phyloP scores from a whole-genome alignment of 2,888 invertebrate genomes.

The Orthosia gothica region DNA sequence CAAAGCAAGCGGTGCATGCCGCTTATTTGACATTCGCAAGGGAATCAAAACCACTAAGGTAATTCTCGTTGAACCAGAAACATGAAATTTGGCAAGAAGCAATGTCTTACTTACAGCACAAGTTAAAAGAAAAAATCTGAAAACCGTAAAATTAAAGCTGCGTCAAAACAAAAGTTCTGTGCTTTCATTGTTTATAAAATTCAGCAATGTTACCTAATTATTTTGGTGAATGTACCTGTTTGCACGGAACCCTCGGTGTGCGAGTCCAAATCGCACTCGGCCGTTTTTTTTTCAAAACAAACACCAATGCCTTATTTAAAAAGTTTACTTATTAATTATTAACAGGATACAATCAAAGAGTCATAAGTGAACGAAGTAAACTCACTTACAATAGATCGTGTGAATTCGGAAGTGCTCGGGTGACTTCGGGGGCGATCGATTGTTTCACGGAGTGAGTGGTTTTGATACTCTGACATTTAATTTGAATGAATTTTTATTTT shows the following conservation, averaged over 20 bases:
- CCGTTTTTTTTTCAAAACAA: neutral
- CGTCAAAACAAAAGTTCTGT: too few relatives aligned
- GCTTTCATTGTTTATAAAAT: too few relatives aligned
- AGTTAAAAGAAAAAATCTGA: too few relatives aligned
- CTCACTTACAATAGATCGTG: neutral
- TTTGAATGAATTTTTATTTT: neutral
- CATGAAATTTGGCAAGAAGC: too few relatives aligned
- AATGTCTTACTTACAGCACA: too few relatives aligned
- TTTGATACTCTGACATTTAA: slow-evolving; percentile 25
- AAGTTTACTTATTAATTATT: slow-evolving; percentile 2
- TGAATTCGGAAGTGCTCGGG: slow-evolving; percentile 3
- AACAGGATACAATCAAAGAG: neutral
- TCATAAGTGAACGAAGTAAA: neutral
- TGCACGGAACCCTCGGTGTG: neutral
- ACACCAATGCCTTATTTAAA: neutral
- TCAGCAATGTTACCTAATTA: too few relatives aligned
- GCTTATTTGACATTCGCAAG: too few relatives aligned
- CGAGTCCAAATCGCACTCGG: neutral
- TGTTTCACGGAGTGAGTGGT: neutral
- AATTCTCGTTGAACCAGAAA: too few relatives aligned
- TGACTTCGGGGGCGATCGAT: slow-evolving; percentile 28
- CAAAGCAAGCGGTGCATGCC: too few relatives aligned
- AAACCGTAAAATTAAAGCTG: too few relatives aligned
- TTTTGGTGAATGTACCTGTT: too few relatives aligned
- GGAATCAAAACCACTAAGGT: too few relatives aligned